These are phyloP conservation scores for Scaptomyza flava DNA, from an alignment of 2,888 invertebrate genomes.

Conservation along the genomic window DNA sequence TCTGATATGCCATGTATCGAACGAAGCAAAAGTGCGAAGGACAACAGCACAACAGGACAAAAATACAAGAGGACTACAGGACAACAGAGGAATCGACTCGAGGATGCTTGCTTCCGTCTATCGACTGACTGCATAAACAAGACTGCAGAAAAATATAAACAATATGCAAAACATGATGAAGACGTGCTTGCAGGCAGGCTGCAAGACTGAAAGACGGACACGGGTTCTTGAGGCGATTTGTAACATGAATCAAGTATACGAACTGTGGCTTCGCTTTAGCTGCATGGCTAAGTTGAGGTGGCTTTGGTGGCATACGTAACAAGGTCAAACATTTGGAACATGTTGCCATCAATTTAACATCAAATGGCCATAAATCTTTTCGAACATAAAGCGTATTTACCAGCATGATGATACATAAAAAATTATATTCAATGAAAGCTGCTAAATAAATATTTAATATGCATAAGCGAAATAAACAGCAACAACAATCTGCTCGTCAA, in stretches of 20 bases:
- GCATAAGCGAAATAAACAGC: constrained; percentile 46
- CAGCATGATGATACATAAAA: constrained; percentile 53
- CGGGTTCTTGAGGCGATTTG: constrained; percentile 13
- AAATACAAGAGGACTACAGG: neutral
- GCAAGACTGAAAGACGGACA: neutral
- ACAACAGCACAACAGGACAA: constrained; percentile 32
- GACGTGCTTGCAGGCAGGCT: constrained; percentile 25
- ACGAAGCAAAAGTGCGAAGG: constrained; percentile 55
- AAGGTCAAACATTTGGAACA: constrained; percentile 60
- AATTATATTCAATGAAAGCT: constrained; percentile 16
- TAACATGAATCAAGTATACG: constrained; percentile 64
- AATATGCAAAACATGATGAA: constrained; percentile 70
- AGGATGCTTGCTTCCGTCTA: constrained; percentile 43
- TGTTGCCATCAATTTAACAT: constrained; percentile 65
- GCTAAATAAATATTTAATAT: constrained; percentile 70
- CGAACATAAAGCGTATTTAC: constrained; percentile 20
- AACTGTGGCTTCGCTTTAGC: constrained; percentile 27
- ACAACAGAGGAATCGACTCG: constrained; percentile 38
- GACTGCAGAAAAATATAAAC: constrained; percentile 66
- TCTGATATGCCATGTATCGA: constrained; percentile 65
- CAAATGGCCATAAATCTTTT: constrained; percentile 61
- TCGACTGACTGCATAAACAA: constrained; percentile 52
- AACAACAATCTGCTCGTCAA: constrained; percentile 34
- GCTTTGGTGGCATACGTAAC: constrained; percentile 29
- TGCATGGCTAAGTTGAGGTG: constrained; percentile 32